Base-by-base conservation (phyloP, 1,140 invertebrate genomes). In the Phortica variegata region DNA sequence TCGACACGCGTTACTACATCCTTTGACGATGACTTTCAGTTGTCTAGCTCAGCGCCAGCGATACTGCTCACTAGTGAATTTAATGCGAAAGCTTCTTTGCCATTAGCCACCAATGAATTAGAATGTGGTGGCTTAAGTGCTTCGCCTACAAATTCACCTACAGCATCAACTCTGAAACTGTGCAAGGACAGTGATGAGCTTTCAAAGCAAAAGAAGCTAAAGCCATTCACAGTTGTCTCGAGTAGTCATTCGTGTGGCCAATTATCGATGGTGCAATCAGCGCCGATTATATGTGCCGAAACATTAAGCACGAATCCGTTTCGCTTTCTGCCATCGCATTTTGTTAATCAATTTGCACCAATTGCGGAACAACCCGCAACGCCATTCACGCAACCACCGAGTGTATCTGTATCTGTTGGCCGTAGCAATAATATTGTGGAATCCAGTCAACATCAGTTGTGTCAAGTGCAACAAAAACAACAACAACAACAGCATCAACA, bases 21-120 rank as follows among this genome's bases (percentile, higher is more conserved):
- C 9, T 68, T 61, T 15, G 57, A 62, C 18, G 59, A 73, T 31
- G 56, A 71, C 16, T 72, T 61, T 34, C 66, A 71, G 47, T 19
- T 65, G 9, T 63, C 66, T 12, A 59, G 47, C 26, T 74, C 71
- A 15, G 71, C 71, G 5, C 71, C 71, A 3, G 71, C 71, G 10
- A 50, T 56, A n/a, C 49, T 73, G 5, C 43, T 73, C n/a, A 73
- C 43, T 41, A 23, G 39, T 8, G 39, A 54, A n/a, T 70, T 73
- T 32, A 46, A 38, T 7, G 15, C 15, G 39, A 6, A 58, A 50
- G 13, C 38, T 37, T 2, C 16, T 32, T 8, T n/a, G n/a, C n/a
- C n/a, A n/a, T n/a, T n/a, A n/a, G n/a, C n/a, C n/a, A n/a, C n/a
- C n/a, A n/a, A n/a, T n/a, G 15, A 19, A 9, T 21, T 17, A 19